These are phyloP conservation scores for Pocillopora meandrina DNA, from an alignment of 92 coral and sea anemone genomes.

Conservation along the genomic window DNA sequence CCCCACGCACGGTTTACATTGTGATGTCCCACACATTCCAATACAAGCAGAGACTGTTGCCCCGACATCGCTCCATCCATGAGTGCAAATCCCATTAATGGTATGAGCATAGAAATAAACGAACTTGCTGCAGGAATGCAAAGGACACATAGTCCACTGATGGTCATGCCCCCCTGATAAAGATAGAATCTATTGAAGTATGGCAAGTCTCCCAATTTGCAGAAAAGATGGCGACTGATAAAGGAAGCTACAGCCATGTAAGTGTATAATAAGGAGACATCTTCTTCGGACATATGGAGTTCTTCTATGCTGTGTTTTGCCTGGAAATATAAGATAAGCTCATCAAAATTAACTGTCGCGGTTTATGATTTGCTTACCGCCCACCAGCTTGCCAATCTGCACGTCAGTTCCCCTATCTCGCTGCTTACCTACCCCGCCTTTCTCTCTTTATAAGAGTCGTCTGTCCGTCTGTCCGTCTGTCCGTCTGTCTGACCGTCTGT, in stretches of 20 bases:
- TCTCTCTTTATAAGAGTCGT: too few species aligned
- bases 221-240: conserved; percentile 55
- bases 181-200: conserved; percentile 51
- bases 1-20: conserved; percentile 57
- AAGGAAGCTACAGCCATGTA: conserved; percentile 50
- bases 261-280: conserved; percentile 41
- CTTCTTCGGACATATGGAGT: conserved; percentile 34
- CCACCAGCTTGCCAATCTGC: too few species aligned
- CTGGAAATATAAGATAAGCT: conserved; percentile 1
- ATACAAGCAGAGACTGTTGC: conserved; percentile 45
- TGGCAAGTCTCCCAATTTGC: conserved; percentile 46
- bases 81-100: conserved; percentile 47
- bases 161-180: conserved; percentile 45
- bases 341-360: too few species aligned
- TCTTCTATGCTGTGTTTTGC: conserved; percentile 51
- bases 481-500: too few species aligned
- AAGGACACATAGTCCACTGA: conserved; percentile 39
- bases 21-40: conserved; percentile 44
- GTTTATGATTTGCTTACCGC: too few species aligned
- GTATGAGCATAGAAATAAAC: conserved; percentile 25
- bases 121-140: conserved; percentile 38
- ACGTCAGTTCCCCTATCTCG: too few species aligned
- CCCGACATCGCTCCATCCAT: conserved; percentile 66
- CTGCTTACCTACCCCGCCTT: too few species aligned
- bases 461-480: too few species aligned